Percentiles rank a stretch among this genome's conserved stretches.
phyloP scores from a whole-genome alignment of 2,888 invertebrate species.

The Ectemnius cavifrons region DNA sequence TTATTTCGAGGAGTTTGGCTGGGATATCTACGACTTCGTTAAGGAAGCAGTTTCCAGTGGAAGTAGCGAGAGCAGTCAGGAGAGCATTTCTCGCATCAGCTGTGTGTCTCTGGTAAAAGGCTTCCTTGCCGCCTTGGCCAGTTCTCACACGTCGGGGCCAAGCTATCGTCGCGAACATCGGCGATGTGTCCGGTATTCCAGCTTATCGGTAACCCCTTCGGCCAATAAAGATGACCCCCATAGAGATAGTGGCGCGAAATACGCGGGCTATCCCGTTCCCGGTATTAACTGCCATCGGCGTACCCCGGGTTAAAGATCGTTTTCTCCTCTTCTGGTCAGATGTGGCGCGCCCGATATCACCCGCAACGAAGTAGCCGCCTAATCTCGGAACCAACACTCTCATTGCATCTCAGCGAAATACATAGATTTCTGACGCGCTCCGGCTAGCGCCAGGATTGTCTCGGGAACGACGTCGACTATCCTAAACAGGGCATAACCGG shows the following conservation, averaged over 20 bases:
- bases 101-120: background rate
- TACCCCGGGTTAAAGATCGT: conserved; percentile 63
- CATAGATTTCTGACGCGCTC: conserved; percentile 24
- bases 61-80: background rate
- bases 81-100: background rate
- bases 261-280: conserved; percentile 63
- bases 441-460: conserved; percentile 26
- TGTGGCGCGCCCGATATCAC: conserved; percentile 51
- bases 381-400: conserved; percentile 40
- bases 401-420: conserved; percentile 35
- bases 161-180: conserved; percentile 64
- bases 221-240: conserved; percentile 71
- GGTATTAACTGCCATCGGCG: conserved; percentile 67
- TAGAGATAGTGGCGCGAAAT: conserved; percentile 69
- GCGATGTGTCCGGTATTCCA: conserved; percentile 66
- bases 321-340: conserved; percentile 54
- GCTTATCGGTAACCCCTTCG: conserved; percentile 69
- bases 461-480: conserved; percentile 17
- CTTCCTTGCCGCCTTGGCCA: conserved; percentile 10
- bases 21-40: no score
- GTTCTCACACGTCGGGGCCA: conserved; percentile 27
- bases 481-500: conserved; percentile 8
- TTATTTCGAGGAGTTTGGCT: no score
- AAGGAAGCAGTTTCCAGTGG: no score
- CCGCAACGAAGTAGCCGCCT: conserved; percentile 43